Percentiles rank a stretch among this genome's conserved stretches.
Conservation (phyloP, 2,113 vertebrate species). For the Oncorhynchus tshawytscha region DNA sequence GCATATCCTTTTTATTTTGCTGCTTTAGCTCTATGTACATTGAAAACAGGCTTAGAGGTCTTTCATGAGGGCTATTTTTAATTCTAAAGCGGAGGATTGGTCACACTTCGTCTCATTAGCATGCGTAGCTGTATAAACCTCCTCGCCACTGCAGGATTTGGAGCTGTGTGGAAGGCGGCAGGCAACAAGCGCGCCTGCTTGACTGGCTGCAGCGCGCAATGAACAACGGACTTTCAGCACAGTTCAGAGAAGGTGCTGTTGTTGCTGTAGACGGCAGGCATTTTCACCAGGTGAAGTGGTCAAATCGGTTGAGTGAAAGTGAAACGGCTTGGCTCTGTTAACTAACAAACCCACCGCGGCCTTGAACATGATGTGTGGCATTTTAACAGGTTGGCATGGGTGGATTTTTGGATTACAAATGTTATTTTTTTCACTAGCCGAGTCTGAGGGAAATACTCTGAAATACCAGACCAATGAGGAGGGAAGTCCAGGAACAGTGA, state of each 20-base stretch:
- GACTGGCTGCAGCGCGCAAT: conserved; percentile 57
- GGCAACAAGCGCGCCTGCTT: conserved; percentile 59
- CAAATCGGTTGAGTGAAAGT: conserved; percentile 35
- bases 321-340: conserved; percentile 34
- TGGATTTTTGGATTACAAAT: conserved; percentile 65
- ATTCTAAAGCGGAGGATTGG: conserved; percentile 70
- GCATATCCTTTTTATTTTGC: conserved; percentile 44
- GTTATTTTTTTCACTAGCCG: conserved; percentile 53
- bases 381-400: conserved; percentile 63
- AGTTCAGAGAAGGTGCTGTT: conserved; percentile 56
- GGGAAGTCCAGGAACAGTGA: conserved; percentile 85
- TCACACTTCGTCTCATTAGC: conserved; percentile 81
- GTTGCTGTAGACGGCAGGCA: conserved; percentile 44
- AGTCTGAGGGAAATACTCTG: conserved; percentile 82
- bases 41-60: conserved; percentile 55
- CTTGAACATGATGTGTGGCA: conserved; percentile 47
- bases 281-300: conserved; percentile 49
- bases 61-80: conserved; percentile 67
- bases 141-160: conserved; percentile 66
- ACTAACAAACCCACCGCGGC: conserved; percentile 16
- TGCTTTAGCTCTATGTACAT: conserved; percentile 45
- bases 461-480: conserved; percentile 90
- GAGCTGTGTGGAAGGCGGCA: conserved; percentile 65
- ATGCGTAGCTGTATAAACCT: conserved; percentile 84
- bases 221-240: conserved; percentile 64